These are phyloP conservation scores for Hydractinia symbiolongicarpus DNA, from an alignment of 30 jellyfish, hydroid and myxozoan species.

Conservation along the genomic window DNA sequence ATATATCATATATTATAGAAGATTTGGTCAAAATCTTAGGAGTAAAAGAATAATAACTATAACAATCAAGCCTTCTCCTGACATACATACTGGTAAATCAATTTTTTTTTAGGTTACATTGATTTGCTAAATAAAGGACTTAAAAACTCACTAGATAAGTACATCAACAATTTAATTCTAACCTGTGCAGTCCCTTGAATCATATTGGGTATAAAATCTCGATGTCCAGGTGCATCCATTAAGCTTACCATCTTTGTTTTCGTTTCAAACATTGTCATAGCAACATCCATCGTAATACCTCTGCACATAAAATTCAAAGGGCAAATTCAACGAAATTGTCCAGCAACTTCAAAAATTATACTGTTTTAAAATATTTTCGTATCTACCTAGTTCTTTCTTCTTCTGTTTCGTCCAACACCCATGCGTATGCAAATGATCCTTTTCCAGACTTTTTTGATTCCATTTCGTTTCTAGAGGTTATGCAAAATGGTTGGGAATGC, in stretches of 20 bases:
- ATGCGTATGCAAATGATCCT: slow-evolving; percentile 97
- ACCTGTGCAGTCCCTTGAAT: slow-evolving; percentile 99
- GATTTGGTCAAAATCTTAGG: no score
- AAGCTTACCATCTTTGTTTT: slow-evolving; percentile 74
- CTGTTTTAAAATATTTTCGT: neutral
- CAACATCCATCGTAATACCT: slow-evolving; percentile 99
- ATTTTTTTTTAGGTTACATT: no score
- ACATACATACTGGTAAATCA: no score
- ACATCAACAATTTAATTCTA: neutral
- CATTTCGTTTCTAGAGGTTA: slow-evolving; percentile 68
- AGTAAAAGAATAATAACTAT: no score
- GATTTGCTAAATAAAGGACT: no score
- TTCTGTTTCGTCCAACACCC: slow-evolving; percentile 98
- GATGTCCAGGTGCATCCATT: slow-evolving; percentile 99
- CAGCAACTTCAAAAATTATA: neutral
- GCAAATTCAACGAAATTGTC: neutral
- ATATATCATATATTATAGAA: no score
- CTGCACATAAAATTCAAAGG: slow-evolving; percentile 27
- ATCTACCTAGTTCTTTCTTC: slow-evolving; percentile 93
- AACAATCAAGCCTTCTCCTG: no score
- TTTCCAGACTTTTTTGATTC: slow-evolving; percentile 93
- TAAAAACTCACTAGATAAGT: no score
- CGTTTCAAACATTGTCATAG: slow-evolving; percentile 97
- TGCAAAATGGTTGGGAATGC: neutral
- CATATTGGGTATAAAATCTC: slow-evolving; percentile 97